Conservation (phyloP, 2,113 vertebrate genomes). For the Syngnathus floridae region DNA sequence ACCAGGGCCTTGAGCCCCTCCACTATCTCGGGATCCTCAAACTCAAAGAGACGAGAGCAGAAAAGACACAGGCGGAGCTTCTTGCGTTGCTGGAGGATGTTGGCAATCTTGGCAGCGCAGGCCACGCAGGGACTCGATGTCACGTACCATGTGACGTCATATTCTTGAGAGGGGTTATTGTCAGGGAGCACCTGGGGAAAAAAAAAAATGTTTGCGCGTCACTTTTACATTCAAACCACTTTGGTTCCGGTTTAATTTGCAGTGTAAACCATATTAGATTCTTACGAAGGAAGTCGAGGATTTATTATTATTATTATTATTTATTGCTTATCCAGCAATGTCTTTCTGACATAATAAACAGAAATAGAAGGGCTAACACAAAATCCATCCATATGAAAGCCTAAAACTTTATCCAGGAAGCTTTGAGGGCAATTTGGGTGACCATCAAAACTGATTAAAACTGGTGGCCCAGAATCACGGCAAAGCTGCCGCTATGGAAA, state of each 20-base stretch:
- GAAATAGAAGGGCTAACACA: no score
- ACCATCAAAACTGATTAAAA: no score
- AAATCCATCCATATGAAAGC: no score
- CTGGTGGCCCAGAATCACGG: background rate
- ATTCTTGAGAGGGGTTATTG: slow-evolving; percentile 66
- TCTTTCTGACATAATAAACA: no score
- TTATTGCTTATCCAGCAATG: background rate
- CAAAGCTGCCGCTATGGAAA: background rate
- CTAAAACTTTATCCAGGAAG: no score
- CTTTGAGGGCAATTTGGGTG: no score
- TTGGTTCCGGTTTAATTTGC: background rate
- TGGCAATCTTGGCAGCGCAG: slow-evolving; percentile 75
- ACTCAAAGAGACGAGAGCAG: slow-evolving; percentile 86
- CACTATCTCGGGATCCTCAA: slow-evolving; percentile 85
- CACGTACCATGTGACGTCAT: slow-evolving; percentile 84
- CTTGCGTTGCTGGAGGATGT: slow-evolving; percentile 72
- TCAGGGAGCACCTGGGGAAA: slow-evolving; percentile 69
- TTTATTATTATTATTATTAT: background rate
- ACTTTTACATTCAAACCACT: background rate
- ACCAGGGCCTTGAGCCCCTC: slow-evolving; percentile 71
- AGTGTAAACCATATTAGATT: background rate
- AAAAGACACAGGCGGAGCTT: slow-evolving; percentile 80
- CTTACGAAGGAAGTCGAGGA: background rate
- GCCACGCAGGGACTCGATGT: slow-evolving; percentile 86
- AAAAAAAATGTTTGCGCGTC: background rate